Percentiles rank a stretch among this genome's conserved stretches.
Conservation (phyloP, 1,140 invertebrate species). For the Geopemphigus sp. region DNA sequence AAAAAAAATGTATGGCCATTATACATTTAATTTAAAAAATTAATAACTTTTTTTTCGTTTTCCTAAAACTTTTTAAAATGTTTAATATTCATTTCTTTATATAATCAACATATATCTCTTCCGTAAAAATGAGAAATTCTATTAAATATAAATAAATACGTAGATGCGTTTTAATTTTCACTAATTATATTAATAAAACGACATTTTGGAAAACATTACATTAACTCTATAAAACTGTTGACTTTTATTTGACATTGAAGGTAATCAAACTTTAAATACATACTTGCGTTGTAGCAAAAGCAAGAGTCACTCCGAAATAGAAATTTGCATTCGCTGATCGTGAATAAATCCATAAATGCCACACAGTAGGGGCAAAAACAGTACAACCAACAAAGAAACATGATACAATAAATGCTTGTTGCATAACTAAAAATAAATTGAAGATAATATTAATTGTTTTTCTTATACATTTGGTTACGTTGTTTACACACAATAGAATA, state of each 20-base stretch:
- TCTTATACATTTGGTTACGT: neutral
- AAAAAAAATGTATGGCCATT: too few relatives aligned
- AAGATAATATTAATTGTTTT: conserved; percentile 30
- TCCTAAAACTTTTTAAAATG: too few relatives aligned
- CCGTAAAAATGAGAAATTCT: too few relatives aligned
- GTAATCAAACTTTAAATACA: conserved; percentile 31
- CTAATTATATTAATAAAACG: neutral
- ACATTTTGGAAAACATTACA: too few relatives aligned
- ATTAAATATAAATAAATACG: too few relatives aligned
- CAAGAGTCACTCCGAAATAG: conserved; percentile 95
- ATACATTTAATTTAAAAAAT: too few relatives aligned
- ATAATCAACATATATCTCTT: too few relatives aligned
- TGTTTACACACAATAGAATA: conserved; percentile 76
- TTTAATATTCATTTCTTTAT: too few relatives aligned
- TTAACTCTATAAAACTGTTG: too few relatives aligned
- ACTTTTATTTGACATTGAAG: neutral
- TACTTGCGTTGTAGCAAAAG: conserved; percentile 85
- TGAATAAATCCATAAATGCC: conserved; percentile 97
- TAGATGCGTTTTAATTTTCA: too few relatives aligned
- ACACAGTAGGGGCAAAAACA: conserved; percentile 88
- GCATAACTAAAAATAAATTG: conserved; percentile 68
- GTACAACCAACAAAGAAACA: conserved; percentile 86
- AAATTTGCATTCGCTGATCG: conserved; percentile 99
- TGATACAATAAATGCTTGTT: conserved; percentile 87
- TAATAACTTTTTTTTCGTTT: too few relatives aligned